Percentiles rank a stretch among this genome's conserved stretches.
Evolutionary conservation across 2,113 vertebrate genomes (phyloP).

Genomic region (Rhea pennata): DNA sequence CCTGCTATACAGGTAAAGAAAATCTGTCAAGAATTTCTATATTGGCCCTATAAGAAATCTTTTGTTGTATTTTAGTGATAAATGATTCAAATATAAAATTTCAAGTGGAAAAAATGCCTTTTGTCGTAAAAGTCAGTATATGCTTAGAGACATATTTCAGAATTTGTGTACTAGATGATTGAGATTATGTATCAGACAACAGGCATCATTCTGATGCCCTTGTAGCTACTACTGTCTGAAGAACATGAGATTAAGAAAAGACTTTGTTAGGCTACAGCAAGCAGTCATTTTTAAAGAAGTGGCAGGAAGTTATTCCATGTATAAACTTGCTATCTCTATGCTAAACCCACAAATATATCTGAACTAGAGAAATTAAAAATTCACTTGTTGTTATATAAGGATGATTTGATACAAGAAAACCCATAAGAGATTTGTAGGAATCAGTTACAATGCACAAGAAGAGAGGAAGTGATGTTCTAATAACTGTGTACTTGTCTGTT

Average conservation of each 20-base stretch:
- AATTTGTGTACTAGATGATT: neutral
- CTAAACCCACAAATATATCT: no score
- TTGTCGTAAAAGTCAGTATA: neutral
- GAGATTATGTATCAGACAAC: neutral
- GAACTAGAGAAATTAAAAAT: neutral
- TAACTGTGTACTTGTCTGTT: neutral
- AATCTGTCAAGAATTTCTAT: no score
- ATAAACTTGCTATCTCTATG: neutral
- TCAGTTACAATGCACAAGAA: neutral
- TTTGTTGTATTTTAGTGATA: neutral
- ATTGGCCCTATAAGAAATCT: neutral
- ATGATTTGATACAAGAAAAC: neutral
- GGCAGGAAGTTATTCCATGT: neutral
- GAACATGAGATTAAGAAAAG: no score
- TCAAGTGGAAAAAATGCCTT: neutral
- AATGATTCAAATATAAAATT: neutral
- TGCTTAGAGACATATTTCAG: neutral
- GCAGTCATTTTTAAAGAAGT: neutral
- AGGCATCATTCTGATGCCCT: no score
- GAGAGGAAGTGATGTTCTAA: neutral
- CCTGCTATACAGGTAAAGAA: slow-evolving; percentile 92
- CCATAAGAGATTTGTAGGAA: neutral
- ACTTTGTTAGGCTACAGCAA: no score
- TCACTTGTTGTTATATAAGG: neutral
- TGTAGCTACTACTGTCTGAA: no score